These are phyloP conservation scores for Varroa destructor DNA, from an alignment of 1,140 invertebrate genomes.

Conservation along the genomic window DNA sequence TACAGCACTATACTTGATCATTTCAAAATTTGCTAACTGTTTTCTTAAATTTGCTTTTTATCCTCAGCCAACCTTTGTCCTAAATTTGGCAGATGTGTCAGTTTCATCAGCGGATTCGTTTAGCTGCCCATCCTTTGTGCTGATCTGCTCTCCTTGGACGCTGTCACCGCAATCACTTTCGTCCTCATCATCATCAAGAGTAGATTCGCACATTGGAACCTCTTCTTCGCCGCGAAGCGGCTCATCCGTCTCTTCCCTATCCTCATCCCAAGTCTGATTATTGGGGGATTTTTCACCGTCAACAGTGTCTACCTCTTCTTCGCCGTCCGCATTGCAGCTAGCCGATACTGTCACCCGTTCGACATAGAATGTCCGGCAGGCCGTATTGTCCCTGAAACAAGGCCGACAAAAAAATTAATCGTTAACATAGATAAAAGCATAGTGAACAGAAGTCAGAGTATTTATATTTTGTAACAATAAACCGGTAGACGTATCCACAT, in stretches of 20 bases:
- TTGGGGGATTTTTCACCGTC: too few relatives aligned
- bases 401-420: background rate
- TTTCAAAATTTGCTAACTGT: too few relatives aligned
- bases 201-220: conserved; percentile 22
- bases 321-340: background rate
- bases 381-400: conserved; percentile 12
- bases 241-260: background rate
- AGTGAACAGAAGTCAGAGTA: too few relatives aligned
- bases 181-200: conserved; percentile 29
- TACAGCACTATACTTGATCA: too few relatives aligned
- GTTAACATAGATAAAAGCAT: too few relatives aligned
- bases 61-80: too few relatives aligned
- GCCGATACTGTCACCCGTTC: background rate
- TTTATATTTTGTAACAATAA: too few relatives aligned
- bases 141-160: background rate
- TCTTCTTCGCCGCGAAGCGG: conserved; percentile 4
- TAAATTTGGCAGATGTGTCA: too few relatives aligned
- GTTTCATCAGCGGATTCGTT: too few relatives aligned
- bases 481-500: too few relatives aligned
- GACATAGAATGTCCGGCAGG: conserved; percentile 22
- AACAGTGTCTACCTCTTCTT: background rate
- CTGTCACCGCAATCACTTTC: conserved; percentile 10
- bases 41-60: too few relatives aligned
- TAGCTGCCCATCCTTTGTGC: too few relatives aligned
- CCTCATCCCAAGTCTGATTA: background rate